Base-by-base conservation (phyloP, 2,888 invertebrate species). In the Caradrina clavipalpis region DNA sequence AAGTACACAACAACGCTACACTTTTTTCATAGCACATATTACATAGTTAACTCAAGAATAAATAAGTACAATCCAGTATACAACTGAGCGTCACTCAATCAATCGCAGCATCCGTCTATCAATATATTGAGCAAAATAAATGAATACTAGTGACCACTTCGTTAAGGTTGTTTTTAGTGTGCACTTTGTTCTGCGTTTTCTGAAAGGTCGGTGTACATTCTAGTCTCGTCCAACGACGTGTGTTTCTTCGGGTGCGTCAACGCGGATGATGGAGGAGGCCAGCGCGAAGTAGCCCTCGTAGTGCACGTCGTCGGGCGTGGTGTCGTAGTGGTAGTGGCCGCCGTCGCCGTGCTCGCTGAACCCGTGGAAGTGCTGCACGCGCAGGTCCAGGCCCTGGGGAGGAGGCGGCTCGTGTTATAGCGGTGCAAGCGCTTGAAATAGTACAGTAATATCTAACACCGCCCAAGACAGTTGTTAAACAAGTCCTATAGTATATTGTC, bases 321-420 rank as follows among this genome's bases (percentile, higher is more conserved):
- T 98, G 95, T 99, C 99, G 91, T 97, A 97, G 95, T 99, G 99
- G 96, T 99, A 99, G 96, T 99, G 99, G 0, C 99, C 99, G 81
- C 98, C 99, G 95, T 98, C 97, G 69, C 97, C 98, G 90, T 97
- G 97, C 87, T 97, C 94, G 82, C 98, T 97, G 92, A 98, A 98
- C 89, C 98, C 98, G 94, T 99, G 99, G 92, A 99, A 99, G 95
- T 99, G 99, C 93, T 99, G 99, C 78, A 99, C 97, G 84, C 99
- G 97, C 78, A 99, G 96, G 95, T 99, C 99, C 90, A 99, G 94
- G 31, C 97, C 98, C 98, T 98, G 88, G 11, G 8, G 45, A 53
- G 8, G 11, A 47, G 21, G 21, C 10, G n/a, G 26, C 7, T 21
- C 0, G 0, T 5, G 19, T 19, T 47, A 4, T 17, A n/a, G 17